Base-by-base conservation (phyloP, 2,113 vertebrate species). In the Ceratotherium simum region DNA sequence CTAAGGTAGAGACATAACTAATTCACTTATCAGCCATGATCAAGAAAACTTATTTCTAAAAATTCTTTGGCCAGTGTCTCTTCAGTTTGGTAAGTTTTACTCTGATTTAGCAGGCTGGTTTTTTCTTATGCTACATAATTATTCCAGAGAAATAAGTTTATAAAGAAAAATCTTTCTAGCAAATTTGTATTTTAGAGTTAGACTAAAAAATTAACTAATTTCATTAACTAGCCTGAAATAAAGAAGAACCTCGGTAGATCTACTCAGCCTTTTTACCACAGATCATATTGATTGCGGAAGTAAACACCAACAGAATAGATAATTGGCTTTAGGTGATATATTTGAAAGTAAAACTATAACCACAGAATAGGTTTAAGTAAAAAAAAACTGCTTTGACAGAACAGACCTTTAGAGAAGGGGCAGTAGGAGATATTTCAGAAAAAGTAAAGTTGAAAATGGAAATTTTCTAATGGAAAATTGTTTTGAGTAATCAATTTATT, bases 291-390 rank as follows among this genome's bases (percentile, higher is more conserved):
- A 76, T 23, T 84, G 2, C 48, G 21, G 18, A 5, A 87, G 36
- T 25, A 86, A 94, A 75, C 80, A 21, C 13, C 96, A 16, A 94
- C 33, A n/a, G 42, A 70, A 72, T 11, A 95, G 75, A 90, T 95
- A 18, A 91, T 17, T 89, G 20, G 0, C 81, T 96, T 79, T 79
- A 62, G 17, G 23, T 95, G 64, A 97, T 95, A 92, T 97, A 94
- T 82, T 96, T 1, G 0, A 96, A 36, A 12, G 4, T 78, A 92
- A 96, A 89, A 60, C 9, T 70, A 42, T 73, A 97, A 81, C 13
- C 21, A 96, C 46, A 97, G 84, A 78, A 84, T 92, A 85, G 14
- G 13, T 51, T 90, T 76, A 95, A 25, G 4, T 29, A 16, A 54
- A 76, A 82, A 75, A 60, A 60, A 75, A 62, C n/a, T 88, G 4